These are phyloP conservation scores for Drepanosiphum platanoidis DNA, from an alignment of 2,888 invertebrate genomes.

Conservation along the genomic window DNA sequence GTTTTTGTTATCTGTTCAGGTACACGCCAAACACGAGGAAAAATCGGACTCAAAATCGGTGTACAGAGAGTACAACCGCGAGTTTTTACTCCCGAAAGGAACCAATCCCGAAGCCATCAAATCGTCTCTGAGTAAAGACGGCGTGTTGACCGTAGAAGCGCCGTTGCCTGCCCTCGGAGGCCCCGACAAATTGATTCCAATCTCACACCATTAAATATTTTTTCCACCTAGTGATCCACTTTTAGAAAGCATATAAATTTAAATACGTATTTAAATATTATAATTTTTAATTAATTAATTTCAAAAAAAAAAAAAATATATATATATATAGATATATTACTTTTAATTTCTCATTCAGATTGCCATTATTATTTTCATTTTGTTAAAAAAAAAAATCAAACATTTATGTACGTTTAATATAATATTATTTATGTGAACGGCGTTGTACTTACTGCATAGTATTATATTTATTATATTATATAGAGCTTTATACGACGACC, in stretches of 20 bases:
- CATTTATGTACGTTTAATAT: background rate
- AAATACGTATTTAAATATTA: constrained; percentile 40
- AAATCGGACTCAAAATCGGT: constrained; percentile 96
- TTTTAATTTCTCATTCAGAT: constrained; percentile 40
- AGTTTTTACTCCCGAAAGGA: constrained; percentile 95
- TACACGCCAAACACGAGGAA: constrained; percentile 98
- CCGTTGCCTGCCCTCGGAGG: constrained; percentile 88
- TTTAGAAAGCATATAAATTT: constrained; percentile 46
- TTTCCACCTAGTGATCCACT: constrained; percentile 41
- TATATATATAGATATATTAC: too few relatives aligned
- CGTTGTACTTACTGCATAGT: background rate
- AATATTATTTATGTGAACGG: constrained; percentile 8
- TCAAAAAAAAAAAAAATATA: background rate
- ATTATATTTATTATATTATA: background rate
- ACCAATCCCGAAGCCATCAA: constrained; percentile 96
- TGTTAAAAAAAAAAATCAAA: constrained; percentile 27
- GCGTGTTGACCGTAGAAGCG: constrained; percentile 95
- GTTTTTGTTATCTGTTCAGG: constrained; percentile 71
- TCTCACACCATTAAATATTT: constrained; percentile 73
- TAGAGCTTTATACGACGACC: constrained; percentile 20
- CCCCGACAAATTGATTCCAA: constrained; percentile 85
- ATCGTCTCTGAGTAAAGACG: constrained; percentile 95
- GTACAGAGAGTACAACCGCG: constrained; percentile 97
- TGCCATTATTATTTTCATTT: background rate
- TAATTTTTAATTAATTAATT: constrained; percentile 27